Base-by-base conservation (phyloP, 2,888 invertebrate species). In the Heliconius erato region DNA sequence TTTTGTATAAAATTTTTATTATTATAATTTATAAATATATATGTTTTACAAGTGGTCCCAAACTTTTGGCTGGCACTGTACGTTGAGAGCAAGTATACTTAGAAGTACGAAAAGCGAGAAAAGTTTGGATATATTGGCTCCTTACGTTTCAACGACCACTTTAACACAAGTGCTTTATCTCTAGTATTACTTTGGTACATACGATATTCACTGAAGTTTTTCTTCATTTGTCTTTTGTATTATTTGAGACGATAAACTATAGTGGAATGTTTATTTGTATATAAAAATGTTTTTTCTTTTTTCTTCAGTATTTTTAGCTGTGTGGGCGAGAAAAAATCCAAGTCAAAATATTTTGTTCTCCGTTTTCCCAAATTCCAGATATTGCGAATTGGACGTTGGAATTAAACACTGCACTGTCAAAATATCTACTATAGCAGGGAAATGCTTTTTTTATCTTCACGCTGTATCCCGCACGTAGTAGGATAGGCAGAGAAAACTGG, bases 91-190 rank as follows among this genome's bases (percentile, higher is more conserved):
- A 32, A 67, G 67, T 67, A 32, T 16, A 28, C 6, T 67, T 28
- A 67, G 67, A 28, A 32, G 19, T 67, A 16, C 26, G 11, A 44
- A 26, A 71, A 40, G 40, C n/a, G 26, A 69, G 32, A 26, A 9
- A 72, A 72, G 72, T 72, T 72, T 26, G 72, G 26, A 72, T 72
- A 72, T 72, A 72, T 72, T 44, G 44, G 44, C 72, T 72, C 44
- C 49, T 72, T 72, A 72, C 72, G 16, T 72, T 49, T 72, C 26
- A 16, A 44, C 26, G 44, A 72, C 26, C 72, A 72, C 44, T 72
- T 19, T 72, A 72, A 72, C 72, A 44, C 44, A 23, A 72, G 72
- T 26, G 72, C 49, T 72, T 49, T 72, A 44, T 19, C 49, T 72
- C 26, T 49, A 19, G 44, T 44, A 40, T 71, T 71, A 44, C 71